Conservation (phyloP, 2,797 vertebrate species). For the Kryptolebias ocellatus region DNA sequence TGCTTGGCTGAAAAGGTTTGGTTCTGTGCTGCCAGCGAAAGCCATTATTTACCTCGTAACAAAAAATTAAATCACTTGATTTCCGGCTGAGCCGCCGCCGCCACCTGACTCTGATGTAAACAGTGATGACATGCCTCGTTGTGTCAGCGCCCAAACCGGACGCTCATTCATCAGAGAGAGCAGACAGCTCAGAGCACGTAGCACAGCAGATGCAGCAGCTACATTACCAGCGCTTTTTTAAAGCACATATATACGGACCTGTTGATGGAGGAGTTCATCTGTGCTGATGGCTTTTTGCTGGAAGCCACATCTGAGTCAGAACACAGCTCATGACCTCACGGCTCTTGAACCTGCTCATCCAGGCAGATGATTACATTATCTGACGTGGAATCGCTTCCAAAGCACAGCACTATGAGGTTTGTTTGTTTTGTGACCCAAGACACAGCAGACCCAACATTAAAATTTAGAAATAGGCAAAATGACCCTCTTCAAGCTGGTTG, state of each 20-base stretch:
- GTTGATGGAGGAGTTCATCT: constrained; percentile 60
- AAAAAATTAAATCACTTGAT: constrained; percentile 41
- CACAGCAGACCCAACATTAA: neutral
- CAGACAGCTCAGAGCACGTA: constrained; percentile 5
- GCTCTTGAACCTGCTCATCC: constrained; percentile 39
- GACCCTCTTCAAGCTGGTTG: no score
- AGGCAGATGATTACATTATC: constrained; percentile 33
- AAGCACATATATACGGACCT: constrained; percentile 40
- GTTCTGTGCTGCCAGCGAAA: constrained; percentile 38
- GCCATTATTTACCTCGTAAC: constrained; percentile 41
- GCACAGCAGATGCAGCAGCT: constrained; percentile 10
- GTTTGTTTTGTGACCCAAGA: constrained; percentile 4
- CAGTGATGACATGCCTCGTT: constrained; percentile 26
- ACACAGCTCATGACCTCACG: constrained; percentile 49
- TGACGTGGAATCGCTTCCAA: constrained; percentile 32
- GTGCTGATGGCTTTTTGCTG: constrained; percentile 47
- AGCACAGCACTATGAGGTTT: constrained; percentile 1
- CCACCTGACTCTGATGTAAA: constrained; percentile 36
- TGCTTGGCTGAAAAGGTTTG: constrained; percentile 42
- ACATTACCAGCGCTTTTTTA: constrained; percentile 12
- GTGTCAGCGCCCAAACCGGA: constrained; percentile 53
- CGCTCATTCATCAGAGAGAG: constrained; percentile 47
- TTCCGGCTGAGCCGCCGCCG: constrained; percentile 26
- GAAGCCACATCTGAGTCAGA: constrained; percentile 24
- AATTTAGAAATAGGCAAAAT: no score